Evolutionary conservation across 2,113 vertebrate species (phyloP).

Genomic region (Lasiurus cinereus): DNA sequence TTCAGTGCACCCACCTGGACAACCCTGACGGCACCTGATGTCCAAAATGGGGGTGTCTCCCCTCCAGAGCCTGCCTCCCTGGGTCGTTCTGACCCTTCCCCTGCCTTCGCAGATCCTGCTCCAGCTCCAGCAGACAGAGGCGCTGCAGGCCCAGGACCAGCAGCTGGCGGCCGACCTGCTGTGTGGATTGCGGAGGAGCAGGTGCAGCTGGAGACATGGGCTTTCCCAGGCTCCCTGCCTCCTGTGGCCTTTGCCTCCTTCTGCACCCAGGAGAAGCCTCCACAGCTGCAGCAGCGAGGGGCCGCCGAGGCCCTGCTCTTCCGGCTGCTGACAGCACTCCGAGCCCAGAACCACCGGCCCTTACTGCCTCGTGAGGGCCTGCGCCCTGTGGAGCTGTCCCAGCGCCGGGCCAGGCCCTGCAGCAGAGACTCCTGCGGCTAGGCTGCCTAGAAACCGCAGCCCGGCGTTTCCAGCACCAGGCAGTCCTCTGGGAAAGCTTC

Average conservation of each 20-base stretch:
- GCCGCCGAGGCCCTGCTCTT: conserved; percentile 94
- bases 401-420: no score
- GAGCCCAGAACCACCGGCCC: conserved; percentile 90
- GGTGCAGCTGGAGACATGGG: conserved; percentile 88
- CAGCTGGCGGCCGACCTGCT: conserved; percentile 91
- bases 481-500: conserved; percentile 91
- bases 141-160: conserved; percentile 90
- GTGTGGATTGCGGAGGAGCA: conserved; percentile 92
- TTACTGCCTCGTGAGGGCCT: conserved; percentile 91
- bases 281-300: conserved; percentile 93
- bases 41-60: not conserved
- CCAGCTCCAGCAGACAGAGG: conserved; percentile 91
- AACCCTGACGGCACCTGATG: not conserved
- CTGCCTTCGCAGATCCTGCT: conserved; percentile 88
- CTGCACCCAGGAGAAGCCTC: conserved; percentile 93
- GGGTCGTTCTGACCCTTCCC: not conserved
- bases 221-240: conserved; percentile 92
- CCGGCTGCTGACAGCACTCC: conserved; percentile 90
- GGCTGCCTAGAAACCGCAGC: conserved; percentile 93
- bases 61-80: not conserved
- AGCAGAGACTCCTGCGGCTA: conserved; percentile 89
- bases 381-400: conserved; percentile 90
- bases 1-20: not conserved
- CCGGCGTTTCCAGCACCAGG: conserved; percentile 92
- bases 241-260: conserved; percentile 92